Base-by-base conservation (phyloP, 1,140 invertebrate species). In the Bombus balteatus region DNA sequence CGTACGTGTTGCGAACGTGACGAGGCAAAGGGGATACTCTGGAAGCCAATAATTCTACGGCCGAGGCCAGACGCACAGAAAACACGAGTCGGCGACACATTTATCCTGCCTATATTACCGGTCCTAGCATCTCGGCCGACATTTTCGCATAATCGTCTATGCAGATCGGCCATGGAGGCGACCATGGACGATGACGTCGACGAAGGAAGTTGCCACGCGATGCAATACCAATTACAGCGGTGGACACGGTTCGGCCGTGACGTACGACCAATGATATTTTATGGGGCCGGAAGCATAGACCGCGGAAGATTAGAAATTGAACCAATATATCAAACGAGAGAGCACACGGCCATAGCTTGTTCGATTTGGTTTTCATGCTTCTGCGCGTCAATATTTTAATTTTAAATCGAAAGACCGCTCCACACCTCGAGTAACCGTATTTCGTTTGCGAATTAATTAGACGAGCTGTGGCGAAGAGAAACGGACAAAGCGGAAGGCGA, bases 171-270 rank as follows among this genome's bases (percentile, higher is more conserved):
- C 47, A 18, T 53, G 47, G 5, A 39, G 37, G 68, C n/a, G 43
- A 15, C 34, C 25, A 32, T 66, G 81, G 41, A 72, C 71, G 71
- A 81, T 81, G 79, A 76, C 81, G 47, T 53, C 47, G 53, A 43
- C 34, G 39, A 53, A 71, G 41, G 76, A 57, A 84, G 39, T n/a
- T 53, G 47, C 47, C 43, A 74, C 82, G 34, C 47, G 82, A 83
- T 41, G 81, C 81, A n/a, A 83, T 83, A 83, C 82, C 82, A 83
- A 83, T 83, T 83, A 83, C 82, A 70, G 74, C 47, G 62, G 10
- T 41, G 62, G 72, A 76, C 72, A 57, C 82, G 65, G 43, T 65
- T 57, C 25, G 72, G 6, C 72, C 73, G 47, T 83, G 81, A 83
- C 81, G 73, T 70, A 77, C 47, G 73, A 37, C 59, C 82, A 74